phyloP scores from a whole-genome alignment of 1,140 invertebrate genomes.

The Thaumatotibia leucotreta region DNA sequence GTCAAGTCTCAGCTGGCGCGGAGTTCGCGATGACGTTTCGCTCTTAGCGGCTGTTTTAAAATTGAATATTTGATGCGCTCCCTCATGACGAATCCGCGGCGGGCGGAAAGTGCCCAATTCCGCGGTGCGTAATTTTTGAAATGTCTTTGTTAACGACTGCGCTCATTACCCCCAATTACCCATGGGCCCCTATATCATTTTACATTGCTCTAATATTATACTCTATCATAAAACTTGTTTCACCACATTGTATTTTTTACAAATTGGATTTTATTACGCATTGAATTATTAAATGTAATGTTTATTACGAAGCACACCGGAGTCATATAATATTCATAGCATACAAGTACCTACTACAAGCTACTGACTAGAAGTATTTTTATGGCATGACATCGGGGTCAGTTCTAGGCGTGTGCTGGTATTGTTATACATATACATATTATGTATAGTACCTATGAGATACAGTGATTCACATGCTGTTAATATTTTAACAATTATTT shows the following conservation, averaged over 20 bases:
- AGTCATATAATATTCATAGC: too few species aligned
- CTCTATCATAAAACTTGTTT: background rate
- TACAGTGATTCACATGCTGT: too few species aligned
- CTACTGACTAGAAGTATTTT: too few species aligned
- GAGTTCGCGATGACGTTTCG: conserved; percentile 70
- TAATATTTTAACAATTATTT: too few species aligned
- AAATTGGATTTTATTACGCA: background rate
- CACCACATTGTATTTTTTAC: background rate
- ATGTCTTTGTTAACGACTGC: conserved; percentile 54
- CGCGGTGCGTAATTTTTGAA: conserved; percentile 65
- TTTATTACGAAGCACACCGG: too few species aligned
- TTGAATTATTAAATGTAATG: too few species aligned
- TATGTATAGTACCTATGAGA: too few species aligned
- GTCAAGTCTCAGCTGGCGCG: conserved; percentile 69
- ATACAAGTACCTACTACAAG: too few species aligned
- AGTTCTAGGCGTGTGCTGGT: too few species aligned
- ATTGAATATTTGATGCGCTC: conserved; percentile 76
- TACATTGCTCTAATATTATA: conserved; percentile 21
- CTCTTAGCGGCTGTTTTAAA: conserved; percentile 76
- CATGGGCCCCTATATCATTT: conserved; percentile 29
- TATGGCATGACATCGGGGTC: too few species aligned
- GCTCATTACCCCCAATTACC: conserved; percentile 43
- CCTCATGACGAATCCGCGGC: conserved; percentile 71
- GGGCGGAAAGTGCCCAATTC: conserved; percentile 54
- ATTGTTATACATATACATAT: too few species aligned